Base-by-base conservation (phyloP, 2,113 vertebrate species). In the Salvelinus sp. region DNA sequence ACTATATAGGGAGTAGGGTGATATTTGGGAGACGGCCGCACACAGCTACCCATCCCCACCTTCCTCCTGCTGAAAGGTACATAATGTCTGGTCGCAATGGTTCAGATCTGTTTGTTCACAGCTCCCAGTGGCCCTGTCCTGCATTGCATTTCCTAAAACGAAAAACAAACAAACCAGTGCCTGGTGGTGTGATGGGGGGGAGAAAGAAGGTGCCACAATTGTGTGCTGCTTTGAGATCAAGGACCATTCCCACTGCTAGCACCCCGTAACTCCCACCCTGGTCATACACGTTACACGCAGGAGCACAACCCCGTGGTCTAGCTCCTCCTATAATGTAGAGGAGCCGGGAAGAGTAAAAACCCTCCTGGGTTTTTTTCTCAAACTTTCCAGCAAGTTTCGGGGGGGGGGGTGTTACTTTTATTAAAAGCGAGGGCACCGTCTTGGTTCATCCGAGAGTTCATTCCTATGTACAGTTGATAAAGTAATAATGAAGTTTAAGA, bases 381-480 rank as follows among this genome's bases (percentile, higher is more conserved):
- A 88, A 89, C 92, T 92, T 95, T 94, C 90, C 91, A 69, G 82
- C 89, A 86, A 91, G 88, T 93, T 78, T 91, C 47, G 63, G 79
- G 70, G 38, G 76, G 25, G 79, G 58, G 62, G 79, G 69, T 78
- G 75, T 69, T 66, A 58, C 70, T 83, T 82, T 48, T 73, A 72
- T 54, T 54, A 16, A 54, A 75, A 72, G 60, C 44, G 50, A 81
- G 71, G 79, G 64, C 47, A 67, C 79, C 94, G 94, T 93, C 94
- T 95, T 90, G 64, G 69, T 94, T 93, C 91, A 94, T 92, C 93
- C 90, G 93, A 93, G 90, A 95, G 95, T 96, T 95, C 96, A 98
- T 98, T 98, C 96, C 96, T 96, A 93, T 98, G 96, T 98, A 98
- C 96, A 97, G 96, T 96, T 92, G 93, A 93, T 95, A 94, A 94